Evolutionary conservation across 2,888 invertebrate genomes (phyloP).

Genomic region (Crematogaster levior): DNA sequence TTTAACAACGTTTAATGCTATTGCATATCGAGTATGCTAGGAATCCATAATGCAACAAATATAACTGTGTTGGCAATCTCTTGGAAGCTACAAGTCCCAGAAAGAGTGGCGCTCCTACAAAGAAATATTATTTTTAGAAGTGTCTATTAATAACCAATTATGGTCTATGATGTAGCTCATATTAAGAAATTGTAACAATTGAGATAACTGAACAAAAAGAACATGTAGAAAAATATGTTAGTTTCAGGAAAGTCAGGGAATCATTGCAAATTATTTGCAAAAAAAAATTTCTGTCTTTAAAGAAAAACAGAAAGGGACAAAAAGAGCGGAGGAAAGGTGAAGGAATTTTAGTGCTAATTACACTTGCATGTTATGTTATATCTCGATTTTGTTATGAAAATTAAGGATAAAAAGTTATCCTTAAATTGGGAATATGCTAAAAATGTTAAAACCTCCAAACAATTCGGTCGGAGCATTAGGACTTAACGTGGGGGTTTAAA

Average conservation of each 20-base stretch:
- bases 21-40: constrained; percentile 57
- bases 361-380: neutral
- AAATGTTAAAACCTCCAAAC: neutral
- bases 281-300: neutral
- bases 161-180: neutral
- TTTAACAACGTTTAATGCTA: constrained; percentile 32
- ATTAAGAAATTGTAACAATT: neutral
- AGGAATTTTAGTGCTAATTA: neutral
- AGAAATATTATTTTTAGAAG: neutral
- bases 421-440: neutral
- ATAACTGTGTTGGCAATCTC: neutral
- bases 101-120: neutral
- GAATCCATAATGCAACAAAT: constrained; percentile 60
- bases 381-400: too few relatives aligned
- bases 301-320: neutral
- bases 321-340: neutral
- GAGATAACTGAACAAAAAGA: neutral
- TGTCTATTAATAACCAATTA: neutral
- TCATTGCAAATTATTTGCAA: neutral
- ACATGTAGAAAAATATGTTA: neutral
- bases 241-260: neutral
- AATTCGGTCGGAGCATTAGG: neutral
- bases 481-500: neutral
- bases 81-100: neutral
- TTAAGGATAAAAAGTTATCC: neutral